Conservation (phyloP, 2,888 invertebrate species). For the Rotaria macrura region DNA sequence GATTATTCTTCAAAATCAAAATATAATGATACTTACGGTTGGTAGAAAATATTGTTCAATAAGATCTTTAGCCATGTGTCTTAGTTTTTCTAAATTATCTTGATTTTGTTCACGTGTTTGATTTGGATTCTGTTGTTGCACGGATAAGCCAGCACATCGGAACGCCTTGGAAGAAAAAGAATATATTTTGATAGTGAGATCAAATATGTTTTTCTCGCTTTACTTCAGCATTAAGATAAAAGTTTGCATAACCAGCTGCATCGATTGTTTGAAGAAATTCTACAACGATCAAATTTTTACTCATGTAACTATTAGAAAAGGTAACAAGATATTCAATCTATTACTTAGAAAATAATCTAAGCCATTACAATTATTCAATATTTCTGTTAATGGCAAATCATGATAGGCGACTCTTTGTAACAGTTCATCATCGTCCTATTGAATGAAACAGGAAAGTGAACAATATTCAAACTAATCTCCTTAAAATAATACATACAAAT, state of each 20-base stretch:
- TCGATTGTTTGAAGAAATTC: conserved; percentile 63
- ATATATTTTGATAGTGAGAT: too few relatives aligned
- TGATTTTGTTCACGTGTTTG: background rate
- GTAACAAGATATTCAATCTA: too few relatives aligned
- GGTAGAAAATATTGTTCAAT: conserved; percentile 36
- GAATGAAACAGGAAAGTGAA: background rate
- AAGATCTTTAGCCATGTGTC: conserved; percentile 37
- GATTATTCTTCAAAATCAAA: too few relatives aligned
- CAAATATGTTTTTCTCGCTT: too few relatives aligned
- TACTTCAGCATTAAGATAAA: conserved; percentile 64
- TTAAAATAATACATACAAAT: background rate
- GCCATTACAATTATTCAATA: conserved; percentile 19
- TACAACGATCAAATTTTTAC: conserved; percentile 35
- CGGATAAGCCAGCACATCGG: background rate
- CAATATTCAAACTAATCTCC: background rate
- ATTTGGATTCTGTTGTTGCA: background rate
- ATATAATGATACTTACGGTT: background rate
- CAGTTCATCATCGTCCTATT: background rate
- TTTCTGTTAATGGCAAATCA: conserved; percentile 18
- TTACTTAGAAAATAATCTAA: conserved; percentile 21
- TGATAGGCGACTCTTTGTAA: background rate
- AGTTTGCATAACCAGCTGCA: conserved; percentile 64
- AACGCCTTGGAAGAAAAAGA: background rate
- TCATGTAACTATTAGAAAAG: too few relatives aligned
- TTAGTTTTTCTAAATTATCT: conserved; percentile 28